Base-by-base conservation (phyloP, 2,797 vertebrate genomes). In the Sebastes cheni region DNA sequence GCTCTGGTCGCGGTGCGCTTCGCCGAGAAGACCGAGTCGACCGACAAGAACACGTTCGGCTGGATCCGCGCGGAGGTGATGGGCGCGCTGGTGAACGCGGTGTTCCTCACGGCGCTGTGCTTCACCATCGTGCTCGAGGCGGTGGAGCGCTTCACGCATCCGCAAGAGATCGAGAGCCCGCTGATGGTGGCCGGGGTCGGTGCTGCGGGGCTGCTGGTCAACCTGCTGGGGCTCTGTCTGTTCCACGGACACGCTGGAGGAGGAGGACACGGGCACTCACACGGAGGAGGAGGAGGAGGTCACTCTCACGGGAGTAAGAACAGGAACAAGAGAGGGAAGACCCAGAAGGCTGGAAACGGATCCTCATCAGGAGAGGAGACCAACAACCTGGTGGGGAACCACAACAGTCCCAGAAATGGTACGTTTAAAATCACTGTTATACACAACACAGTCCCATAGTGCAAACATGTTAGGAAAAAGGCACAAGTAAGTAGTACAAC, bases 1-100 rank as follows among this genome's bases (percentile, higher is more conserved):
- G 98, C 98, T 27, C 89, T 99, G 91, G 97, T 99, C 71, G 98
- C 98, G 62, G 97, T 98, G 81, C 96, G 98, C 12, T 99, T 99
- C 83, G 96, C 98, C 13, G 97, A 97, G 91, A 96, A 97, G 82
- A 99, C 98, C 65, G 97, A 97, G 12, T 93, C 98, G 71, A 99
- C 98, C 84, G 96, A 97, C 86, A 99, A 99, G 85, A 99, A 99
- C 96, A 99, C 98, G 9, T 99, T 99, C 91, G 98, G 98, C 8
- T 99, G 98, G 98, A 97, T 99, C 94, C 97, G 98, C 60, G 98
- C 98, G 36, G 98, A 99, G 95, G 98, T 98, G 95, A 99, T 99
- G 97, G 98, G 98, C n/a, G 98, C 98, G 8, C 95, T 99, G 77
- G 97, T 99, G 74, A 99, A 99, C 92, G 98, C 98, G 46, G 97